A percentile compares a stretch with the other conserved stretches of the same genome.
Evolutionary conservation across 2,113 vertebrate species (phyloP).

Genomic region (Aegithalos caudatus): DNA sequence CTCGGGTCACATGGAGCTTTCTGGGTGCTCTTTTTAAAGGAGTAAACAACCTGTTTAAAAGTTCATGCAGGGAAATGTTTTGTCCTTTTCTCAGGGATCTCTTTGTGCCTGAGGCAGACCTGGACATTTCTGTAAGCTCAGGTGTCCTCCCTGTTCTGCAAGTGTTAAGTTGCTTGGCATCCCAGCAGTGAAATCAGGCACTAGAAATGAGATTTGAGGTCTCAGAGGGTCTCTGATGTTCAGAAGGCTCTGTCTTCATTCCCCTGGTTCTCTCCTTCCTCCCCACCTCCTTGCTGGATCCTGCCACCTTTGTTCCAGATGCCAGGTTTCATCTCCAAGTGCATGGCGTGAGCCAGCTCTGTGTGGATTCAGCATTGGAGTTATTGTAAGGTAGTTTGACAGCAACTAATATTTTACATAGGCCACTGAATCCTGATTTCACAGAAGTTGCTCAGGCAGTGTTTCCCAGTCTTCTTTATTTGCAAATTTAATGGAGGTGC

Average conservation of each 20-base stretch:
- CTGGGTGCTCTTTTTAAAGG: neutral
- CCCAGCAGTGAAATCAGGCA: neutral
- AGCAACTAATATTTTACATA: slow-evolving; percentile 27
- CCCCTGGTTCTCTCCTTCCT: neutral
- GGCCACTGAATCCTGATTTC: slow-evolving; percentile 1
- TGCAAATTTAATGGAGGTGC: slow-evolving; percentile 30
- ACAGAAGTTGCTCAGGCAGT: neutral
- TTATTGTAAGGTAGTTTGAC: neutral
- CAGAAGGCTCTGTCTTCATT: neutral
- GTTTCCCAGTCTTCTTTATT: neutral
- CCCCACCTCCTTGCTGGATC: neutral
- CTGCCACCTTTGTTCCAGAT: neutral
- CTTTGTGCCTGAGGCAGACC: neutral
- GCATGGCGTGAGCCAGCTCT: neutral
- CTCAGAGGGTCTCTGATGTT: neutral
- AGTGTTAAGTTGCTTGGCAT: neutral
- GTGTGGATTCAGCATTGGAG: neutral
- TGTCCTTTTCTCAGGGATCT: neutral
- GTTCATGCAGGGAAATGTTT: neutral
- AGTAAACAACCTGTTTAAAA: neutral
- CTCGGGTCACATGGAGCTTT: neutral
- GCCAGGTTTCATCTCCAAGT: slow-evolving; percentile 22
- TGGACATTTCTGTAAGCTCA: neutral
- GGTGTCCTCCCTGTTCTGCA: neutral
- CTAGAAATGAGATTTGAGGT: neutral